These are phyloP conservation scores for Parasteatoda lunata DNA, from an alignment of 2,888 invertebrate species.

Conservation along the genomic window DNA sequence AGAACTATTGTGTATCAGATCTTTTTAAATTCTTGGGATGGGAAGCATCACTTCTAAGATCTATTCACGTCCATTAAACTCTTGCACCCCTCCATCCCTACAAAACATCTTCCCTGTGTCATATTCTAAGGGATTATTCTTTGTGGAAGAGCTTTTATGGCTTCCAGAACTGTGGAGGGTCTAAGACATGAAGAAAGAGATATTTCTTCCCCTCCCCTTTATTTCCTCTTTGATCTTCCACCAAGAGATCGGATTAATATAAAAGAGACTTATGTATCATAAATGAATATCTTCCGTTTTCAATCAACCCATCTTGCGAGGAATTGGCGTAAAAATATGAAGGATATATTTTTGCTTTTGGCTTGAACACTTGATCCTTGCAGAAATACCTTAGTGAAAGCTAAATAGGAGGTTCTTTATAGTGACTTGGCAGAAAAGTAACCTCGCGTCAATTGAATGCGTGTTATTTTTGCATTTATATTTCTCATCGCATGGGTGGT, in stretches of 20 bases:
- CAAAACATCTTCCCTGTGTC: slow-evolving; percentile 29
- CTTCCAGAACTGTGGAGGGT: not conserved
- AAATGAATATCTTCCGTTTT: slow-evolving; percentile 40
- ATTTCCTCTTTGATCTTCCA: slow-evolving; percentile 39
- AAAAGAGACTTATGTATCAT: slow-evolving; percentile 50
- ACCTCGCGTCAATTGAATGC: too few relatives aligned
- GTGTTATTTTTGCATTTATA: too few relatives aligned
- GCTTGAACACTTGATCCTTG: too few relatives aligned
- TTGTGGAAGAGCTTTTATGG: slow-evolving; percentile 48
- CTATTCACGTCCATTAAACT: slow-evolving; percentile 15
- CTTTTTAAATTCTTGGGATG: slow-evolving; percentile 1
- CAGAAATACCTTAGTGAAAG: too few relatives aligned
- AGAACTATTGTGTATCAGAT: not conserved
- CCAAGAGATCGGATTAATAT: slow-evolving; percentile 55
- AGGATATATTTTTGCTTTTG: too few relatives aligned
- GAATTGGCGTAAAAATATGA: not conserved
- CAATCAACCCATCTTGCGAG: slow-evolving; percentile 1
- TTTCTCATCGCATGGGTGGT: too few relatives aligned
- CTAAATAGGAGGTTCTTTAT: too few relatives aligned
- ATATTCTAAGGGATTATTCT: slow-evolving; percentile 48
- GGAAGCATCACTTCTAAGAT: not conserved
- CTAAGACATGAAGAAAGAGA: not conserved
- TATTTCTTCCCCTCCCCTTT: not conserved
- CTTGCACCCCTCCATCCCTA: not conserved
- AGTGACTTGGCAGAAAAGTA: too few relatives aligned